Evolutionary conservation across 2,888 invertebrate species (phyloP), one percentile per base, ranked within the genome.

Genomic region (Tetramorium bicarinatum): DNA sequence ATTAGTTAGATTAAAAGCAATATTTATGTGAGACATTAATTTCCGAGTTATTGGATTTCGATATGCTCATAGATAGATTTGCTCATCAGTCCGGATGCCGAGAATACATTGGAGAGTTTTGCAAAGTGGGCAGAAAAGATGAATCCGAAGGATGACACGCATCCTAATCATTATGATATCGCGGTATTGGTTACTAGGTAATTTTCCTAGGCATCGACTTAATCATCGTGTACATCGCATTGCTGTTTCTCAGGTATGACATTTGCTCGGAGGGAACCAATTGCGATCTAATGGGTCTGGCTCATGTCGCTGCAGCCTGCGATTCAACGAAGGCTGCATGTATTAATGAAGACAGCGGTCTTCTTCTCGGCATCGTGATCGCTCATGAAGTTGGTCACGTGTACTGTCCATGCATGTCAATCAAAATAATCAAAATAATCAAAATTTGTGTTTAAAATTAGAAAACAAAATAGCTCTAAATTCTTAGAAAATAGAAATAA

Each of bases 341-440:
- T 93, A 97, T 99, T 92, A 98, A 98, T 94, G 98, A 98, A 95
- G 98, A 98, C 95, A 97, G 97, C 94, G 98, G 98, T 87, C 97
- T 98, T 89, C 97, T 97, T 94, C 96, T 98, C 82, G 98, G 98
- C 41, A 97, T 98, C 95, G 98, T 98, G 87, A 97, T 98, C 92
- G 97, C 98, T 8, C 98, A 99, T 94, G 98, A 99, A 95, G 95
- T 98, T 93, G 98, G 98, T 84, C 98, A 98, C 95, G 98, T 98
- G 98, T 98, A 95, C 96, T 97, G 80, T 85, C 75, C 79, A 87
- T 52, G 62, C 74, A 76, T 75, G 59, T 72, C 76, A 47, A 34
- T 47, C 47, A 49, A n/a, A n/a, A n/a, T n/a, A n/a, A n/a, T n/a
- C n/a, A n/a, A n/a, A n/a, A n/a, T 9, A 34, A 44, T 64, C 41